Evolutionary conservation across 2,113 vertebrate genomes (phyloP).

Genomic region (Pteruthius melanotis): DNA sequence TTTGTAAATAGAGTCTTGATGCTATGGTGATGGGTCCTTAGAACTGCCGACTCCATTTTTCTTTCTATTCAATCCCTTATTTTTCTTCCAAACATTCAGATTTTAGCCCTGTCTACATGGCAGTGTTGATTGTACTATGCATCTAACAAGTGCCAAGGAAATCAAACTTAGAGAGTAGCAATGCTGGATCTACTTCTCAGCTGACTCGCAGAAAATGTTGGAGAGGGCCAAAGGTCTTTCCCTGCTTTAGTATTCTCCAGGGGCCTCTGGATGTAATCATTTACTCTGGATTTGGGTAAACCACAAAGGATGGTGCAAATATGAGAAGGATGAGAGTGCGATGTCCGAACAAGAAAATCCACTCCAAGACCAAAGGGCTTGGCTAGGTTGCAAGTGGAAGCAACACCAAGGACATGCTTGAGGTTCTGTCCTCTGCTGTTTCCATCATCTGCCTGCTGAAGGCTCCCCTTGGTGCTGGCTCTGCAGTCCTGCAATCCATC

Average conservation of each 20-base stretch:
- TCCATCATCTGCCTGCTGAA: neutral
- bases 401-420: neutral
- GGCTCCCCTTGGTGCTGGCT: neutral
- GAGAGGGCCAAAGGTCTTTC: neutral
- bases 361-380: neutral
- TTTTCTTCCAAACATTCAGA: conserved; percentile 26
- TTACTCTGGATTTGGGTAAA: neutral
- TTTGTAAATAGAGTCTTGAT: conserved; percentile 44
- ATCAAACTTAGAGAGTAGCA: neutral
- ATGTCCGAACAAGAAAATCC: neutral
- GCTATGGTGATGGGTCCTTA: conserved; percentile 21
- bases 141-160: neutral
- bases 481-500: neutral
- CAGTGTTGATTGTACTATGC: neutral
- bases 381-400: accelerated
- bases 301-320: neutral
- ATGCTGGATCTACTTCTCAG: neutral
- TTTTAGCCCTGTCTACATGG: neutral
- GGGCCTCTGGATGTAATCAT: neutral
- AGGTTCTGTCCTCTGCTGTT: neutral
- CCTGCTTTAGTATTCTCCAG: neutral
- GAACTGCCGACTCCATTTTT: neutral
- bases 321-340: neutral
- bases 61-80: neutral
- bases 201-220: neutral